Evolutionary conservation across 2,113 vertebrate genomes (phyloP).

Genomic region (Peucedramus taeniatus): DNA sequence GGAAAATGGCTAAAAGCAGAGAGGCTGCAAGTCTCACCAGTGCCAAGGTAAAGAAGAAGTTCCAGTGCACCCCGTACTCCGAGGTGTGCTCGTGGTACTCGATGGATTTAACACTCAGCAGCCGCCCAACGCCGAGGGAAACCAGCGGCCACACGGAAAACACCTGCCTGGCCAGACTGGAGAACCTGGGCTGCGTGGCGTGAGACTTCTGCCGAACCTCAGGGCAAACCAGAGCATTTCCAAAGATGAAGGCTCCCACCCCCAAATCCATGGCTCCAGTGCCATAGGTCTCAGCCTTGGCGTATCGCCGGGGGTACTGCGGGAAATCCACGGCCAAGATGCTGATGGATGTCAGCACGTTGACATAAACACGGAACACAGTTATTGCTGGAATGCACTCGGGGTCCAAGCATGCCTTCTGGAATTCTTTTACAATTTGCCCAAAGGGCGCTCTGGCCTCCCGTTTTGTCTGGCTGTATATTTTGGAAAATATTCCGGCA

Average conservation of each 20-base stretch:
- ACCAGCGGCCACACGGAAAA: conserved; percentile 85
- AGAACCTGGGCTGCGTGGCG: conserved; percentile 35
- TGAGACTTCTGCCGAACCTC: conserved; percentile 77
- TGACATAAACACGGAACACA: conserved; percentile 82
- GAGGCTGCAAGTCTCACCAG: conserved; percentile 82
- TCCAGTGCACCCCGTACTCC: conserved; percentile 97
- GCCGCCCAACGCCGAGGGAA: conserved; percentile 80
- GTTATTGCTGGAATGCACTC: conserved; percentile 82
- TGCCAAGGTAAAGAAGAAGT: conserved; percentile 94
- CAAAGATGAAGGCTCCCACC: conserved; percentile 88
- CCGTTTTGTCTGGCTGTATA: conserved; percentile 60
- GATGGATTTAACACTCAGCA: conserved; percentile 81
- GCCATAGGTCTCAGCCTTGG: conserved; percentile 92
- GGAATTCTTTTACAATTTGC: conserved; percentile 70
- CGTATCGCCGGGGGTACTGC: conserved; percentile 87
- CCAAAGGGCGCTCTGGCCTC: neutral
- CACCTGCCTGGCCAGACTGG: conserved; percentile 73
- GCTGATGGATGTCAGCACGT: conserved; percentile 84
- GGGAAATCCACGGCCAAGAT: conserved; percentile 95
- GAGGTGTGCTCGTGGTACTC: conserved; percentile 90
- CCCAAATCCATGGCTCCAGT: conserved; percentile 94
- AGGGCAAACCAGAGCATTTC: conserved; percentile 86
- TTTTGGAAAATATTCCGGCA: conserved; percentile 52
- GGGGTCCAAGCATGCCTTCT: conserved; percentile 68
- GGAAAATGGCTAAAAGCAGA: conserved; percentile 77